Evolutionary conservation across 2,888 invertebrate species (phyloP), one percentile per base, ranked within the genome.

Genomic region (Pheosia tremula): DNA sequence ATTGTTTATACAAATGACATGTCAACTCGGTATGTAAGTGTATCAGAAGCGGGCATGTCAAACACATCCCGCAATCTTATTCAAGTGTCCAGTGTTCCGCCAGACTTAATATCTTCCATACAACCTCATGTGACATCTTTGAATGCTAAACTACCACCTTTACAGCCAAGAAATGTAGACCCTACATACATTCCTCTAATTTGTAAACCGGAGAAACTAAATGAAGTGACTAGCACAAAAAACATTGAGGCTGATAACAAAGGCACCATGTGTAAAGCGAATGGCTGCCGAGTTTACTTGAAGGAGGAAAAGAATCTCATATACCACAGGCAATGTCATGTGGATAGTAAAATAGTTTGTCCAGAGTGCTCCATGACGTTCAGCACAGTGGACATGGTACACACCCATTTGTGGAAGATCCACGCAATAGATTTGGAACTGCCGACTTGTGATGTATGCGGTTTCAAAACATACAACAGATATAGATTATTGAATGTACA

Each of bases 341-440:
- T 88, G 61, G 89, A 89, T 74, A 85, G 86, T 7, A 86, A 88
- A 61, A 69, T 91, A 0, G 89, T 90, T 41, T 97, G 97, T 85
- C 95, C 95, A 0, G 96, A 97, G 80, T 97, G 97, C 83, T 88
- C 92, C 0, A 90, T 90, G 64, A 78, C 85, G 11, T 95, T 94
- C 77, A 74, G 83, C 0, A 94, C 94, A 8, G 97, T 97, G 94
- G 95, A 96, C 72, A 93, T 95, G 0, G 81, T 97, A n/a, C 96
- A 96, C 65, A 95, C 96, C 4, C 98, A 98, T 82, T 89, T 98
- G 56, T 98, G 98, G 98, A 95, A 96, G 58, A 80, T 89, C 0
- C 98, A 98, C 82, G 93, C 94, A 56, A 94, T 97, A 9, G 97
- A 98, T 79, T 95, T 97, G 94, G 98, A 97, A 79, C 85, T 98